Evolutionary conservation across 2,113 vertebrate species (phyloP).

Genomic region (Phylloscopus trochilus): DNA sequence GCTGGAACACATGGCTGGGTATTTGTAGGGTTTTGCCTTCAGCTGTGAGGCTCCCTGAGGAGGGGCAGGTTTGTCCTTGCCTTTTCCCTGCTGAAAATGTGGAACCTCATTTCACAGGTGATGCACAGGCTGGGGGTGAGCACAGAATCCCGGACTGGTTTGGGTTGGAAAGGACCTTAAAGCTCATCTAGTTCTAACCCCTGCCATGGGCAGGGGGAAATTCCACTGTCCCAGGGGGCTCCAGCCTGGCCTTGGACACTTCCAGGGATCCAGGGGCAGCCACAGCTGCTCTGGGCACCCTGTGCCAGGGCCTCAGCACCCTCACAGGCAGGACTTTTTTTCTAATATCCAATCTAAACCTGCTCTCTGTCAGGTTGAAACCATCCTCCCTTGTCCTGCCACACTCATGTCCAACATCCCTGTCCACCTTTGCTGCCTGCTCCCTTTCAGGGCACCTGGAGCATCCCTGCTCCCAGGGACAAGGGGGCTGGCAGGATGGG

Average conservation of each 20-base stretch:
- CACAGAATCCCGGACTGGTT: no score
- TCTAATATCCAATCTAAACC: not conserved
- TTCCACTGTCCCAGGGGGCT: not conserved
- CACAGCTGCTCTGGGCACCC: not conserved
- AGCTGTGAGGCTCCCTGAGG: not conserved
- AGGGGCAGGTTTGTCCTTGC: not conserved
- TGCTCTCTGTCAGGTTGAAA: not conserved
- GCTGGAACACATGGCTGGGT: not conserved
- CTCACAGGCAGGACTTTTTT: not conserved
- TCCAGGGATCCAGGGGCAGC: not conserved
- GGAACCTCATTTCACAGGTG: not conserved
- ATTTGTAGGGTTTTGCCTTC: not conserved
- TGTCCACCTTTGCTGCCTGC: no score
- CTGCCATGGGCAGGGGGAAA: not conserved
- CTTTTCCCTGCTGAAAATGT: not conserved
- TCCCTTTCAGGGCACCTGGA: not conserved
- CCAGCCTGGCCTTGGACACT: not conserved
- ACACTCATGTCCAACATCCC: not conserved
- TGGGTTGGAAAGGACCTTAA: not conserved
- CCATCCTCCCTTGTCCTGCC: not conserved
- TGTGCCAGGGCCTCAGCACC: not conserved
- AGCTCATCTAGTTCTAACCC: no score
- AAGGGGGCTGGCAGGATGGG: not conserved
- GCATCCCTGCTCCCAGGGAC: not conserved
- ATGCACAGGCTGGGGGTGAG: not conserved